Base-by-base conservation (phyloP, 2,888 invertebrate genomes). In the Alcis repandata region DNA sequence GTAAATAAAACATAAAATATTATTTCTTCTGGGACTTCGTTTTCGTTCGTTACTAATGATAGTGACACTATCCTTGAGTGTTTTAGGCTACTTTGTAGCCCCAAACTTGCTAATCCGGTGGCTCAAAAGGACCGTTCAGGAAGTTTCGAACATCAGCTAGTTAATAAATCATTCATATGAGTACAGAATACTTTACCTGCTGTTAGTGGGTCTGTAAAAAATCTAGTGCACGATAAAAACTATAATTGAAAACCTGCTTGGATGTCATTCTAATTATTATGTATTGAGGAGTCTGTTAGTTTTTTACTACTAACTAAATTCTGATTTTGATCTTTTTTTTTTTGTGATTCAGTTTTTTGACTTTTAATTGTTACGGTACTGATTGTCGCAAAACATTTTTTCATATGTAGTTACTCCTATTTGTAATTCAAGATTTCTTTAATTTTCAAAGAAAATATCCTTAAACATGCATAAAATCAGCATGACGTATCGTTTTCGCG, bases 401-500 rank as follows among this genome's bases (percentile, higher is more conserved):
- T 9, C 19, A 17, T 41, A 17, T 41, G 9, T 17, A n/a, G n/a
- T n/a, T n/a, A n/a, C 32, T 15, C 15, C 22, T 1, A 32, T 22
- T 13, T 32, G 7, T 13, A 9, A n/a, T n/a, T n/a, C 13, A 15
- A 32, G 32, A 13, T 13, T 22, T 46, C 46, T 22, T n/a, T 17
- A 17, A 33, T 33, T 33, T 49, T 20, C 10, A 4, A 49, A 49
- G 32, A 17, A 32, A 49, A 13, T 38, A 48, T 48, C 43, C 43
- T 36, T 1, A 17, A 13, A 15, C 19, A 13, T 57, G 27, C 20
- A 38, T 46, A 40, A 46, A 78, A 80, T 78, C 75, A 59, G 71
- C 73, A 74, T 78, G 78, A 74, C 81, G 80, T 84, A 83, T 82
- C 72, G 73, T 77, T 83, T 85, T 79, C 76, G 67, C 84, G 85